Percentiles rank a stretch among this genome's conserved stretches.
Conservation (phyloP, 2,888 invertebrate species). For the Zootermopsis nevadensis region DNA sequence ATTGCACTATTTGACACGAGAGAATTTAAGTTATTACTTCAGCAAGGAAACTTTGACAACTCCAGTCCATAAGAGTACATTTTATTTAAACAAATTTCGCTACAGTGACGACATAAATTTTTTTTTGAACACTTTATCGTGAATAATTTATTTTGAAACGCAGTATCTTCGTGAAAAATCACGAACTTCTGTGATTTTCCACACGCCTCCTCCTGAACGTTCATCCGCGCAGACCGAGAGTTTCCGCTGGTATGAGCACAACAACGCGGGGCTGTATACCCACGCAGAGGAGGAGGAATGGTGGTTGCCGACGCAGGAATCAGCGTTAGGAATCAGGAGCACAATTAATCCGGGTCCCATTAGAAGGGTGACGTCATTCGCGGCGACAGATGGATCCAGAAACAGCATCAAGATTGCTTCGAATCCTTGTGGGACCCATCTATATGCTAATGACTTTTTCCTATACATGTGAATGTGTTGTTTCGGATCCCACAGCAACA, state of each 20-base stretch:
- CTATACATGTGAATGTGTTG: slow-evolving; percentile 4
- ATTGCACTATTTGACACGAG: too few species aligned
- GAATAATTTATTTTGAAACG: too few species aligned
- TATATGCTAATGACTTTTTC: slow-evolving; percentile 50
- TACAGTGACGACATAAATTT: too few species aligned
- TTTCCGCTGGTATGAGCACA: neutral
- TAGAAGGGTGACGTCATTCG: slow-evolving; percentile 29
- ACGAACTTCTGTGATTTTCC: too few species aligned
- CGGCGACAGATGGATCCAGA: slow-evolving; percentile 48
- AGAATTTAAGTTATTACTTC: too few species aligned
- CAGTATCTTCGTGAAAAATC: too few species aligned
- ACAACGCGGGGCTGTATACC: neutral
- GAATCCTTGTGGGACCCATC: slow-evolving; percentile 50
- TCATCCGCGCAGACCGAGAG: too few species aligned
- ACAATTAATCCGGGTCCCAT: slow-evolving; percentile 38
- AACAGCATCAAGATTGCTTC: slow-evolving; percentile 44
- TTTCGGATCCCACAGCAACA: neutral
- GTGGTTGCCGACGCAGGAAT: slow-evolving; percentile 28
- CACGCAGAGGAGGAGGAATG: neutral
- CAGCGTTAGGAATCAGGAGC: slow-evolving; percentile 41
- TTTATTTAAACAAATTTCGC: too few species aligned
- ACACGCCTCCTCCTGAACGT: too few species aligned
- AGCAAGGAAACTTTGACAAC: too few species aligned
- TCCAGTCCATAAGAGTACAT: too few species aligned
- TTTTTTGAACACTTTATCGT: too few species aligned